Conservation (phyloP, 2,888 invertebrate genomes). For the Caenorhabditis wallacei region DNA sequence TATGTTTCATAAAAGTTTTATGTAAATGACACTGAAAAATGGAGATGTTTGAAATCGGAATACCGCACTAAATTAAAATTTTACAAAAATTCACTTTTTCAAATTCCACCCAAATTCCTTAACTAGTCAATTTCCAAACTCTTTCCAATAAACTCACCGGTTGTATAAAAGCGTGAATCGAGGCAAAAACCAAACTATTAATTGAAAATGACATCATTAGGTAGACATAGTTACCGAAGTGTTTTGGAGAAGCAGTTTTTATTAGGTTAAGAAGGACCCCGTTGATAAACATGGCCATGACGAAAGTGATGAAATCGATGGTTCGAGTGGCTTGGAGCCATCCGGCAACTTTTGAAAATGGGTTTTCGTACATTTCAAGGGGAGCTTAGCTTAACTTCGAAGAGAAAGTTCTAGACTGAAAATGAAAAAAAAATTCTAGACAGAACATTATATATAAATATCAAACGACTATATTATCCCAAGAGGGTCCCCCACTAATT, state of each 20-base stretch:
- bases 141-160: constrained; percentile 40
- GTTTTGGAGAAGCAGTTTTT: constrained; percentile 45
- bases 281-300: constrained; percentile 41
- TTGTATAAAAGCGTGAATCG: constrained; percentile 54
- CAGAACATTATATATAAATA: neutral
- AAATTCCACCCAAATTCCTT: neutral
- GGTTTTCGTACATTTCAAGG: neutral
- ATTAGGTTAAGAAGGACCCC: constrained; percentile 50
- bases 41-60: too few species aligned
- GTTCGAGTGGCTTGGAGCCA: constrained; percentile 45
- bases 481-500: neutral
- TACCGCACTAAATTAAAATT: too few species aligned
- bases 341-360: neutral
- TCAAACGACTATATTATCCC: neutral
- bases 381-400: neutral
- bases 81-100: neutral
- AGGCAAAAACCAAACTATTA: constrained; percentile 57
- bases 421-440: neutral
- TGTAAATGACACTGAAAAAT: too few species aligned
- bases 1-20: too few species aligned
- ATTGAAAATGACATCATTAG: constrained; percentile 55
- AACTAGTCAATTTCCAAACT: too few species aligned
- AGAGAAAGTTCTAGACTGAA: neutral
- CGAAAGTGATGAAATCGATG: constrained; percentile 49
- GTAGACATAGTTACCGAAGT: constrained; percentile 58